A percentile compares a stretch with the other conserved stretches of the same genome.
Evolutionary conservation across 1,140 invertebrate species (phyloP).

Genomic region (Spodoptera litura): DNA sequence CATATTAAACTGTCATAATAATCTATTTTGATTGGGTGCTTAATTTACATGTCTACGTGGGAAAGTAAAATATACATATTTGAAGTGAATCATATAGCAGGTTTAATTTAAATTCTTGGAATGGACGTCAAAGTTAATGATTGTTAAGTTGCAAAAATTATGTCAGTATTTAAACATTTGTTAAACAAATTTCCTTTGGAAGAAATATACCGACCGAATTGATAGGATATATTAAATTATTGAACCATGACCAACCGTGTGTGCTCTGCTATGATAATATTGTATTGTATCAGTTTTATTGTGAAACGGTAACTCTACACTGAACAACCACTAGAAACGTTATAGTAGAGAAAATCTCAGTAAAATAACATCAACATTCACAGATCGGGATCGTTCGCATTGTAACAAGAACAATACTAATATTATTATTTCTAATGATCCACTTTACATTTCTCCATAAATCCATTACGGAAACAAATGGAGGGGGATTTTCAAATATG

Average conservation of each 20-base stretch:
- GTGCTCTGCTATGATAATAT: too few relatives aligned
- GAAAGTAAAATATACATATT: conserved; percentile 5
- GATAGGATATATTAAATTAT: too few relatives aligned
- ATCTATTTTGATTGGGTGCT: conserved; percentile 17
- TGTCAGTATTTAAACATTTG: too few relatives aligned
- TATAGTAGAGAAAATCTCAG: background rate
- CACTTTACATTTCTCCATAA: conserved; percentile 34
- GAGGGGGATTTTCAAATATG: conserved; percentile 30
- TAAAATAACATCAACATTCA: background rate
- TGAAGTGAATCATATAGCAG: background rate
- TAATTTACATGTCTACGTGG: conserved; percentile 9
- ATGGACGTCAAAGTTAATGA: too few relatives aligned
- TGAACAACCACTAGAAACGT: background rate
- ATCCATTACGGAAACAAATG: conserved; percentile 30
- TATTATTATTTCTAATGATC: conserved; percentile 35
- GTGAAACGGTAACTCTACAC: too few relatives aligned
- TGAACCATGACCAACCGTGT: too few relatives aligned
- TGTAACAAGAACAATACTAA: conserved; percentile 30
- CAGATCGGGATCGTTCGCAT: background rate
- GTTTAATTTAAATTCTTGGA: background rate
- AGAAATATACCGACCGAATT: too few relatives aligned
- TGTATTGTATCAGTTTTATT: too few relatives aligned
- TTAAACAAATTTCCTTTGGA: too few relatives aligned
- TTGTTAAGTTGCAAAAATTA: too few relatives aligned
- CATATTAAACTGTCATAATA: conserved; percentile 29